These are phyloP conservation scores for Periplaneta americana DNA, from an alignment of 1,140 invertebrate species.

Conservation along the genomic window DNA sequence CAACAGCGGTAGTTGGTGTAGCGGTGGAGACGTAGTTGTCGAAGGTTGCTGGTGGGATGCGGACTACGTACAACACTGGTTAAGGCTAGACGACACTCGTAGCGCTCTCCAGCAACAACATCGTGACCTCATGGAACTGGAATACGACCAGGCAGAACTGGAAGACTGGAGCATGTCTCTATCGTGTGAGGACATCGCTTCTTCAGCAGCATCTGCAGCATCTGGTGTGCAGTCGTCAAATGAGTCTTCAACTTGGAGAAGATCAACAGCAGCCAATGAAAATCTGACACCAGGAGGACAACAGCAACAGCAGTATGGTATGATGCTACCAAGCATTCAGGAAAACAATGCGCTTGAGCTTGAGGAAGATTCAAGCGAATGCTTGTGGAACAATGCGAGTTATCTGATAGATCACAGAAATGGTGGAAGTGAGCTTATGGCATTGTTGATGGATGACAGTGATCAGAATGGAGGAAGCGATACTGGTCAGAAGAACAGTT, in stretches of 20 bases:
- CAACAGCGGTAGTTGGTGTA: slow-evolving; percentile 18
- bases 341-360: slow-evolving; percentile 64
- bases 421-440: slow-evolving; percentile 41
- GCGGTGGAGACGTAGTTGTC: slow-evolving; percentile 32
- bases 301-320: neutral
- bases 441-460: slow-evolving; percentile 33
- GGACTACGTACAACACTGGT: slow-evolving; percentile 69
- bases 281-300: neutral
- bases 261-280: neutral
- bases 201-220: neutral
- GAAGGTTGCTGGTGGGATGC: slow-evolving; percentile 61
- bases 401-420: slow-evolving; percentile 45
- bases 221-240: neutral
- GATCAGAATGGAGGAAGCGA: neutral
- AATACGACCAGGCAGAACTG: slow-evolving; percentile 67
- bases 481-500: slow-evolving; percentile 4
- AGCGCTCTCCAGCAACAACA: slow-evolving; percentile 58
- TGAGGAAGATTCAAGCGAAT: slow-evolving; percentile 66
- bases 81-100: slow-evolving; percentile 61
- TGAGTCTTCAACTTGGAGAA: neutral
- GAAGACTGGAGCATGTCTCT: slow-evolving; percentile 74
- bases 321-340: slow-evolving; percentile 52
- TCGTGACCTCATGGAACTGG: slow-evolving; percentile 58
- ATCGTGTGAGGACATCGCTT: slow-evolving; percentile 54
- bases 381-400: slow-evolving; percentile 62